Percentiles rank a stretch among this genome's conserved stretches.
These are phyloP conservation scores for Thereva unica DNA, from an alignment of 2,888 invertebrate genomes.

Conservation along the genomic window DNA sequence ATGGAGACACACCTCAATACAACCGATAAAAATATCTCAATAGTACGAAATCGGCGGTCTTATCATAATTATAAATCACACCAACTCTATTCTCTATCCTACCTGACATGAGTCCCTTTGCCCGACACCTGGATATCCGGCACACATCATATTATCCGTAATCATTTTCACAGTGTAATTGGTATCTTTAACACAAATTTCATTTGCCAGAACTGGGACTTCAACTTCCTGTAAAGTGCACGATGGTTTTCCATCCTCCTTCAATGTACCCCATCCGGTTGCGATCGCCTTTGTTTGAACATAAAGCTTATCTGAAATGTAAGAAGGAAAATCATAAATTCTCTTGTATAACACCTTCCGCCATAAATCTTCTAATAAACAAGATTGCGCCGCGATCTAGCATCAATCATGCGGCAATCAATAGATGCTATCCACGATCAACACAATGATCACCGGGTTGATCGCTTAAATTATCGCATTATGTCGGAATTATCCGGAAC, in stretches of 20 bases:
- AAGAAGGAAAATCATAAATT: constrained; percentile 9
- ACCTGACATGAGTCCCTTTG: constrained; percentile 84
- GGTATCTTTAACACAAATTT: constrained; percentile 70
- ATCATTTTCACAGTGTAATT: constrained; percentile 85
- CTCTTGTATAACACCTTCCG: not conserved
- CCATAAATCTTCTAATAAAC: constrained; percentile 13
- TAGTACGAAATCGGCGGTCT: not conserved
- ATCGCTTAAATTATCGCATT: not conserved
- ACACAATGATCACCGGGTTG: too few species aligned
- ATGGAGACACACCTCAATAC: not conserved
- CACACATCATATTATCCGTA: constrained; percentile 86
- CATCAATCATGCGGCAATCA: too few species aligned
- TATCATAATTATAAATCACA: not conserved
- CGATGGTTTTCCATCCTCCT: constrained; percentile 84
- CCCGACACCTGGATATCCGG: constrained; percentile 73
- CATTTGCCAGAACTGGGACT: constrained; percentile 67
- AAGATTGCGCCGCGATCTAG: constrained; percentile 15
- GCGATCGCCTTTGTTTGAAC: constrained; percentile 74
- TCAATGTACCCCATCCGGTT: constrained; percentile 85
- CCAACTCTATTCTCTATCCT: constrained; percentile 41
- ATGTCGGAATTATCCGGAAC: constrained; percentile 14
- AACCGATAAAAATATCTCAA: not conserved
- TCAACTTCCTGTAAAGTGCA: constrained; percentile 83
- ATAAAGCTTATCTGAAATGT: constrained; percentile 66
- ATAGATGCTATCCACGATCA: too few species aligned